A percentile compares a stretch with the other conserved stretches of the same genome.
phyloP scores from a whole-genome alignment of 2,113 vertebrate genomes.

The Chiloscyllium plagiosum region DNA sequence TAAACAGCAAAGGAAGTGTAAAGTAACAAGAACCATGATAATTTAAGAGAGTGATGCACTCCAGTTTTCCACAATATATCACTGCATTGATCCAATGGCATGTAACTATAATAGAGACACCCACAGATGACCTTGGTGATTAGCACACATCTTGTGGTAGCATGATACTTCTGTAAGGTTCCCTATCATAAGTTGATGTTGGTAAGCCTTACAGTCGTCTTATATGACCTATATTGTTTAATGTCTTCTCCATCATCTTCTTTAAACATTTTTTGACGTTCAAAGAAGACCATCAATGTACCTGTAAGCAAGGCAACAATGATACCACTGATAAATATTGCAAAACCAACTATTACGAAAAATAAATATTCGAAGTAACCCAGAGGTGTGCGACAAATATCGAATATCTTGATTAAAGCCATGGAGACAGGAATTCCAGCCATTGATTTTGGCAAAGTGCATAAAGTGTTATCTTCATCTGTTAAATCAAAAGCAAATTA shows the following conservation, averaged over 20 bases:
- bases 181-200: neutral
- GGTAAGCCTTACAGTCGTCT: neutral
- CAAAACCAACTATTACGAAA: neutral
- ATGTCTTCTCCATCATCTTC: neutral
- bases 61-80: neutral
- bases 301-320: neutral
- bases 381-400: neutral
- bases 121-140: neutral
- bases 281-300: neutral
- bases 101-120: neutral
- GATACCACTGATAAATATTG: neutral
- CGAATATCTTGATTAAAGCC: neutral
- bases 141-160: neutral
- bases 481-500: conserved; percentile 24
- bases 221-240: neutral
- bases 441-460: neutral
- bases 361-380: neutral
- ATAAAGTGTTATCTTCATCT: neutral
- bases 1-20: conserved; percentile 13
- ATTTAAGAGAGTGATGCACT: conserved; percentile 24
- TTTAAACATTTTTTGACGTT: neutral
- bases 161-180: neutral
- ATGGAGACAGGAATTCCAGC: neutral
- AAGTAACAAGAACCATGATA: neutral
- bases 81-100: conserved; percentile 20